Evolutionary conservation across 2,888 invertebrate species (phyloP), one percentile per base, ranked within the genome.

Genomic region (Criorhina ranunculi): DNA sequence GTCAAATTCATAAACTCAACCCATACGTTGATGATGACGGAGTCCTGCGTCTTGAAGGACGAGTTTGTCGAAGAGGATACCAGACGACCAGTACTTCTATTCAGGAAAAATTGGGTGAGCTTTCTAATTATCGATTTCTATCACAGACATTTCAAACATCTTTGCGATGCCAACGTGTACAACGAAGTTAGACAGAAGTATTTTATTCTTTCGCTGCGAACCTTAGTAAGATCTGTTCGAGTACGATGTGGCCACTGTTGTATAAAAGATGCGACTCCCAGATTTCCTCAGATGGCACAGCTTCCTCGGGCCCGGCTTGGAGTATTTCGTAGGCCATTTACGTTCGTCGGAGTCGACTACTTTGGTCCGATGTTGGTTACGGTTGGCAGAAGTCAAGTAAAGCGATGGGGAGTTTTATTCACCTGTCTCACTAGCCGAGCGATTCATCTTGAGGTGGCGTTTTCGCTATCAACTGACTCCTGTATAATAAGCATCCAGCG

Each of bases 1-100:
- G 77, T 12, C 1, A 37, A 5, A 12, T 78, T 8, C 15, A 24
- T 17, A 62, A 76, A 46, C 37, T 75, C 2, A 75, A 64, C 17
- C 66, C 76, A 2, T 70, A 57, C 6, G 15, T 85, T 35, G 72
- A 86, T 53, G n/a, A 49, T 2, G 11, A 59, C 2, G 59, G 70
- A 24, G 19, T 75, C n/a, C 24, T 78, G 4, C 44, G 67, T 19
- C 24, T 73, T 15, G 57, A 59, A 37, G 53, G 75, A 9, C 35
- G 85, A 55, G 12, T 46, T 37, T 62, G 15, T 64, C 6, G 15
- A 60, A n/a, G 8, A 51, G 51, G 59, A 51, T 5, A 40, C 51
- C 12, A 33, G 40, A 15, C 60, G 49, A 17, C 49, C 49, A 49
- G 40, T 59, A 9, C 7, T n/a, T 49, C 11, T 70, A 35, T 42